Evolutionary conservation across 2,113 vertebrate genomes (phyloP).

Genomic region (Scolopax mira): DNA sequence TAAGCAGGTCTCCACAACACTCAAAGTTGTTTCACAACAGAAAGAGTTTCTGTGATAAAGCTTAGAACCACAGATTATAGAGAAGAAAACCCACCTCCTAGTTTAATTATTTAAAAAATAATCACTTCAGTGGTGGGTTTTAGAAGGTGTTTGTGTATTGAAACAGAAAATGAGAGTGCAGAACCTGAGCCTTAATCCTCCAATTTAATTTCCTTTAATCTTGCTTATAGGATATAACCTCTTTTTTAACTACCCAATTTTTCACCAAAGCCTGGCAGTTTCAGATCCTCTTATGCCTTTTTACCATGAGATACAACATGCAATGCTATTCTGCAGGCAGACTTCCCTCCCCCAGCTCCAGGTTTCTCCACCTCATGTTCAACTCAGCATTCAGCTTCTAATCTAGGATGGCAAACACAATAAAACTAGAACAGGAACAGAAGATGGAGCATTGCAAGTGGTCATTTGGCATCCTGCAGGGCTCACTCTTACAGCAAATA

Average conservation of each 20-base stretch:
- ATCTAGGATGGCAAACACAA: not conserved
- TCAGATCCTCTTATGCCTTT: not conserved
- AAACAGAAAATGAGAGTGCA: slow-evolving; percentile 48
- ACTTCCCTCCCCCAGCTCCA: not conserved
- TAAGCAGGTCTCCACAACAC: not conserved
- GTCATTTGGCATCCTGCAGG: slow-evolving; percentile 22
- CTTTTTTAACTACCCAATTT: not conserved
- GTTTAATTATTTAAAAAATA: slow-evolving; percentile 1
- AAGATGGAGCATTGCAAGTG: not conserved
- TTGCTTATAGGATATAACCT: not conserved
- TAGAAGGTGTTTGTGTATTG: slow-evolving; percentile 14
- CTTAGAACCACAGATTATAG: not conserved
- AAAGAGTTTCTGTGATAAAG: not conserved
- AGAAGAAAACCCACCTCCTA: not conserved
- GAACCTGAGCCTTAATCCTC: slow-evolving; percentile 29
- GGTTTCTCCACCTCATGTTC: not conserved
- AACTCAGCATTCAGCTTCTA: not conserved
- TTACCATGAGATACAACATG: not conserved
- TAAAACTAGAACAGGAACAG: not conserved
- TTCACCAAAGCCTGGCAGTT: not conserved
- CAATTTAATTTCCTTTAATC: slow-evolving; percentile 57
- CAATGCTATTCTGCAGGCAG: not conserved
- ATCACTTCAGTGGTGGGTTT: not conserved
- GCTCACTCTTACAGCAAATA: slow-evolving; percentile 8
- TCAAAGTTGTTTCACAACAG: not conserved